phyloP scores from a whole-genome alignment of 2,888 invertebrate species.

The Nomada lathburiana region DNA sequence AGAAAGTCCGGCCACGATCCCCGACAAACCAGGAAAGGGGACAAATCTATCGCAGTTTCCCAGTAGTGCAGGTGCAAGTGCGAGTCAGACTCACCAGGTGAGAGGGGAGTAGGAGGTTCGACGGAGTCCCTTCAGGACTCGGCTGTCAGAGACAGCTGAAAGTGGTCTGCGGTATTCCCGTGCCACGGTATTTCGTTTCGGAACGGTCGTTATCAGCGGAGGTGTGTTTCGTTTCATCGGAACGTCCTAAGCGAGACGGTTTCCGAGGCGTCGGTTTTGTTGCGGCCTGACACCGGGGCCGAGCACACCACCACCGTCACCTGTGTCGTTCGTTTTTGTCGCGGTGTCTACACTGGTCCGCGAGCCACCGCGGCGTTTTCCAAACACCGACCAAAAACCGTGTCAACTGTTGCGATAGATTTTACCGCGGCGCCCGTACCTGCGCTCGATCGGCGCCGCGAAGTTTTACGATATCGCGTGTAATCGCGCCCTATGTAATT shows the following conservation, averaged over 20 bases:
- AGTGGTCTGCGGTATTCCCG: conserved; percentile 44
- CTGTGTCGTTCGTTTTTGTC: conserved; percentile 44
- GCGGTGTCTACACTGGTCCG: conserved; percentile 14
- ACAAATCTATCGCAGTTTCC: too few relatives aligned
- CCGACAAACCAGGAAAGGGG: too few relatives aligned
- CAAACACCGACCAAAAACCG: conserved; percentile 40
- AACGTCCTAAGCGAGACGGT: conserved; percentile 36
- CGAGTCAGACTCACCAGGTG: conserved; percentile 40
- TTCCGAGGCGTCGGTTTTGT: conserved; percentile 50
- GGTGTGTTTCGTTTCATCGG: conserved; percentile 53
- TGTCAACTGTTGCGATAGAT: conserved; percentile 49
- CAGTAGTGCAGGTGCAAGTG: too few relatives aligned
- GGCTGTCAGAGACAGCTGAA: conserved; percentile 40
- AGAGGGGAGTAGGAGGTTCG: not conserved
- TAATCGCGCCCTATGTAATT: conserved; percentile 6
- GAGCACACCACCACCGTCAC: conserved; percentile 11
- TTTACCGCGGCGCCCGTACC: not conserved
- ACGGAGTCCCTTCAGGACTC: conserved; percentile 29
- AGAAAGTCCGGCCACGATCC: too few relatives aligned
- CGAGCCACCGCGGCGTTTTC: conserved; percentile 4
- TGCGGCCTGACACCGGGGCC: conserved; percentile 22
- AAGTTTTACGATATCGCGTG: conserved; percentile 5
- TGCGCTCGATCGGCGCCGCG: not conserved
- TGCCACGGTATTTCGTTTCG: conserved; percentile 46
- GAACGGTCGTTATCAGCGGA: conserved; percentile 45